Evolutionary conservation across 2,888 invertebrate species (phyloP).

Genomic region (Atherix ibis): DNA sequence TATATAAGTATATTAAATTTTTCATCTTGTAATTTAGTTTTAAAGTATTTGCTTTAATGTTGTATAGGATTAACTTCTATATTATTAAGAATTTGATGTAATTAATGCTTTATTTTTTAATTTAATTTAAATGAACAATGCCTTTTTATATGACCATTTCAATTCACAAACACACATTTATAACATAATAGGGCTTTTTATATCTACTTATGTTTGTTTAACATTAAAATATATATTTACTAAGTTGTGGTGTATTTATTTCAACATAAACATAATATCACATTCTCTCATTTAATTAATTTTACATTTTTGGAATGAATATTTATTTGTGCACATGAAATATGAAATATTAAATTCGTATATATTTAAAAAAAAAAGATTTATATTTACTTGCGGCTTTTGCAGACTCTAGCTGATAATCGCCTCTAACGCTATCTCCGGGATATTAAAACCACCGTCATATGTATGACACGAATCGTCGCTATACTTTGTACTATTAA

Average conservation of each 20-base stretch:
- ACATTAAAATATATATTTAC: too few relatives aligned
- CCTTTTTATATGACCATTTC: conserved; percentile 52
- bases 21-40: too few relatives aligned
- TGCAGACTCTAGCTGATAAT: conserved; percentile 79
- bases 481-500: conserved; percentile 15
- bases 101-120: too few relatives aligned
- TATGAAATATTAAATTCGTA: conserved; percentile 14
- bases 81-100: too few relatives aligned
- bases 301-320: conserved; percentile 68
- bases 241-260: too few relatives aligned
- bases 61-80: too few relatives aligned
- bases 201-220: too few relatives aligned
- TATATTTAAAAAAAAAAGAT: conserved; percentile 4
- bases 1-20: too few relatives aligned
- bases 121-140: too few relatives aligned
- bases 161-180: conserved; percentile 82
- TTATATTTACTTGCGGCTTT: conserved; percentile 77
- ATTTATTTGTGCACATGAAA: conserved; percentile 35
- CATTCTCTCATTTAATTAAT: conserved; percentile 76
- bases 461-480: conserved; percentile 70
- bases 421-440: conserved; percentile 54
- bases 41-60: too few relatives aligned
- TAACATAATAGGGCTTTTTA: too few relatives aligned
- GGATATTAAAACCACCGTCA: conserved; percentile 77
- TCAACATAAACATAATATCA: too few relatives aligned